phyloP scores from a whole-genome alignment of 2,113 vertebrate genomes.

The Barnardius zonarius region DNA sequence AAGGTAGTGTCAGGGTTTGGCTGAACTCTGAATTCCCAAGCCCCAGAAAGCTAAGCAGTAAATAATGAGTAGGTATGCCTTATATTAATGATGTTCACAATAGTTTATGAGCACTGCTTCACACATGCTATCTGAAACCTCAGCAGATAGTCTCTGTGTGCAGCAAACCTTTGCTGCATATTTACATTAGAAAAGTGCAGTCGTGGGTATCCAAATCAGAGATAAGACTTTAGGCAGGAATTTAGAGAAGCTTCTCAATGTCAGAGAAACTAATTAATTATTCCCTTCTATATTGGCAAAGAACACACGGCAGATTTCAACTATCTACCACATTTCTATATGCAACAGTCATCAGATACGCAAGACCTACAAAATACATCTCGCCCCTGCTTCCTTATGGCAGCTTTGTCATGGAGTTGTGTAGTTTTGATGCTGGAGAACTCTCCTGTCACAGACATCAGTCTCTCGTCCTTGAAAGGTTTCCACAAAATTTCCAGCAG shows the following conservation, averaged over 20 bases:
- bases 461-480: neutral
- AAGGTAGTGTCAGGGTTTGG: neutral
- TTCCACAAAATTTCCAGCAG: neutral
- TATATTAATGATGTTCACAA: rapidly evolving
- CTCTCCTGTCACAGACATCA: neutral
- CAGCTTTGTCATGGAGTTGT: neutral
- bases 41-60: neutral
- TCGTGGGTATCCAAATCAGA: neutral
- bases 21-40: neutral
- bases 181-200: neutral
- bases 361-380: rapidly evolving
- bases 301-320: neutral
- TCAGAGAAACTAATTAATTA: neutral
- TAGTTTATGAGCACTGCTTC: neutral
- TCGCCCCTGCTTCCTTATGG: neutral
- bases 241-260: neutral
- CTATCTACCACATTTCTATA: neutral
- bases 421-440: neutral
- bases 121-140: neutral
- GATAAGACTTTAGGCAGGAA: neutral
- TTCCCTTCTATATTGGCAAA: neutral
- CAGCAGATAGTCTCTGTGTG: neutral
- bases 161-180: neutral
- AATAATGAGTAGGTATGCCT: neutral
- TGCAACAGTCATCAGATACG: neutral